Percentiles rank a stretch among this genome's conserved stretches.
Evolutionary conservation across 2,797 vertebrate species (phyloP).

Genomic region (Tenualosa thibaudeaui): DNA sequence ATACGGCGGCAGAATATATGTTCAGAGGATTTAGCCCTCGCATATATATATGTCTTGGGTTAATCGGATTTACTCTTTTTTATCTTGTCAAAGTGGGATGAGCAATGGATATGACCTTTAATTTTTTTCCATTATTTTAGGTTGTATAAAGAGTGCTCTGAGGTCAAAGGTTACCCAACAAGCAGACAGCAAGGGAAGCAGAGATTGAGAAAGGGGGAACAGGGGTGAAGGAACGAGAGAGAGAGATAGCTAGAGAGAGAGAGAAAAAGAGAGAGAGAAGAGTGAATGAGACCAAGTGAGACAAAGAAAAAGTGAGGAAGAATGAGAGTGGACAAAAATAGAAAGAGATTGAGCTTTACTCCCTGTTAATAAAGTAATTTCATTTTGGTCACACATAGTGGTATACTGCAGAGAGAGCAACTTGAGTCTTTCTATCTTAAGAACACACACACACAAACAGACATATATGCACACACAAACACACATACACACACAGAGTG

Average conservation of each 20-base stretch:
- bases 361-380: conserved; percentile 72
- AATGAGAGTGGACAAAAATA: not conserved
- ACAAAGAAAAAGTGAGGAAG: conserved; percentile 31
- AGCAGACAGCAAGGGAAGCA: not conserved
- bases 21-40: not conserved
- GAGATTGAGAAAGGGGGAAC: not conserved
- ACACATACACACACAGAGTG: conserved; percentile 39
- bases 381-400: conserved; percentile 42
- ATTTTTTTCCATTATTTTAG: not conserved
- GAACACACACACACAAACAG: conserved; percentile 54
- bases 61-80: not conserved
- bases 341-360: conserved; percentile 56
- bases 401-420: conserved; percentile 36
- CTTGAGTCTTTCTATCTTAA: conserved; percentile 21
- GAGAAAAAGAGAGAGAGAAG: conserved; percentile 28
- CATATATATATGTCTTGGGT: not conserved
- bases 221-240: conserved; percentile 32
- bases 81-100: not conserved
- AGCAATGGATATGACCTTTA: not conserved
- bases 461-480: conserved; percentile 37
- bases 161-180: not conserved
- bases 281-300: not conserved
- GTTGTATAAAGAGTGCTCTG: not conserved
- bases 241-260: conserved; percentile 28
- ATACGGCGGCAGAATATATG: not conserved